Conservation (phyloP, 2,797 vertebrate species). For the Mormyrops attenuatus region DNA sequence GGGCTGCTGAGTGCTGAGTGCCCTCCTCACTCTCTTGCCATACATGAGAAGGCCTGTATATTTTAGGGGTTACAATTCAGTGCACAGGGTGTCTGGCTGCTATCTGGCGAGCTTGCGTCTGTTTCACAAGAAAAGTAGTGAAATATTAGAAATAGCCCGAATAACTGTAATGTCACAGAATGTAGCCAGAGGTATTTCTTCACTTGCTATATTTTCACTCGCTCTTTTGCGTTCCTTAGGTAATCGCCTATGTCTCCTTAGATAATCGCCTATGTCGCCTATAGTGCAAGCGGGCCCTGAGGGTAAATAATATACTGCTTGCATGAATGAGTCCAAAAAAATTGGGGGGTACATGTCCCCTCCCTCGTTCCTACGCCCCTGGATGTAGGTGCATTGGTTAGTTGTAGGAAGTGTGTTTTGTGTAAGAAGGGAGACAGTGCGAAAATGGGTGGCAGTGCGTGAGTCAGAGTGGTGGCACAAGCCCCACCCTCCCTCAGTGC, state of each 20-base stretch:
- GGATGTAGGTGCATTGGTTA: not conserved
- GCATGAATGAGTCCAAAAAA: not conserved
- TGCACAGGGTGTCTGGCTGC: not conserved
- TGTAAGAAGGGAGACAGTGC: conserved; percentile 26
- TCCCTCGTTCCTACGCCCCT: not conserved
- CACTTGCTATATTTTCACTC: not conserved
- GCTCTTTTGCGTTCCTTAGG: not conserved
- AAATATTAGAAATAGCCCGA: not conserved
- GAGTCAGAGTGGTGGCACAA: conserved; percentile 10
- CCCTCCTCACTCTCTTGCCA: not conserved
- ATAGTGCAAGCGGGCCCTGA: not conserved
- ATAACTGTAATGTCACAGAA: not conserved
- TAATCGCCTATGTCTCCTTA: not conserved
- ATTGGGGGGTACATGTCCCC: not conserved
- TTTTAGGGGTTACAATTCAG: not conserved
- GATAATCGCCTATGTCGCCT: not conserved
- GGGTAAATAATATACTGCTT: not conserved
- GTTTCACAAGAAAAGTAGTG: not conserved
- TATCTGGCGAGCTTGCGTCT: not conserved
- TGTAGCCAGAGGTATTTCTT: not conserved
- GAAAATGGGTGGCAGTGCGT: conserved; percentile 19
- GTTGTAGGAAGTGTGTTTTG: conserved; percentile 25
- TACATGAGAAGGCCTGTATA: not conserved
- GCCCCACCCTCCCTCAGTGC: not conserved
- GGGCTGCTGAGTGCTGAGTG: not conserved